phyloP scores from a whole-genome alignment of 2,113 vertebrate genomes.

The Campylorhamphus procurvoides region DNA sequence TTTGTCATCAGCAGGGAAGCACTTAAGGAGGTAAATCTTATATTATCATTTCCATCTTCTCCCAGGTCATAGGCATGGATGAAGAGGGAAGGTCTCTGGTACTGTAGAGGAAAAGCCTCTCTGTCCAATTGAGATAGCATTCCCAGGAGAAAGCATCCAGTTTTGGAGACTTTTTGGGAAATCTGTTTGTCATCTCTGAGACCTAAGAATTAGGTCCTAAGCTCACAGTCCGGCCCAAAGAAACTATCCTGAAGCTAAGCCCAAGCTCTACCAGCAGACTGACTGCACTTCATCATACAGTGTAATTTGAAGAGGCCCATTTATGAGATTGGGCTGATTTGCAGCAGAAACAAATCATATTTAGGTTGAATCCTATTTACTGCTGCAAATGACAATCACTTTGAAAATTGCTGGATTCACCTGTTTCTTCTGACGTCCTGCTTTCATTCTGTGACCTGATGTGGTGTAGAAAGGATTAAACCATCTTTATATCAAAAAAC shows the following conservation, averaged over 20 bases:
- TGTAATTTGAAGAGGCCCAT: background rate
- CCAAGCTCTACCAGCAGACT: background rate
- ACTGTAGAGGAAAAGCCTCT: background rate
- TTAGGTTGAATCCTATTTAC: background rate
- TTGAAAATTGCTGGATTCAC: background rate
- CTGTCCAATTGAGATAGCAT: background rate
- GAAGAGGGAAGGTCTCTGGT: background rate
- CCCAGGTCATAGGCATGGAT: background rate
- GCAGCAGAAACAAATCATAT: background rate
- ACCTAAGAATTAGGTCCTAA: background rate
- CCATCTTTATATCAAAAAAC: background rate
- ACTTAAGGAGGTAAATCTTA: background rate
- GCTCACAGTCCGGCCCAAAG: background rate
- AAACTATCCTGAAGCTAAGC: background rate
- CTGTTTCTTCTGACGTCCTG: constrained; percentile 1
- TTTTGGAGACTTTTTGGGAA: background rate
- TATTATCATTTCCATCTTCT: background rate
- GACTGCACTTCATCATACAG: background rate
- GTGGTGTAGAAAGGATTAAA: background rate
- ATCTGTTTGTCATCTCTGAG: background rate
- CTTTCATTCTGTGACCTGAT: background rate
- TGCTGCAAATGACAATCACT: background rate
- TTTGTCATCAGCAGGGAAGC: background rate
- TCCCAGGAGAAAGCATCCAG: background rate
- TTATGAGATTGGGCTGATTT: background rate